Evolutionary conservation across 2,113 vertebrate genomes (phyloP).

Genomic region (Anolis sagrei): DNA sequence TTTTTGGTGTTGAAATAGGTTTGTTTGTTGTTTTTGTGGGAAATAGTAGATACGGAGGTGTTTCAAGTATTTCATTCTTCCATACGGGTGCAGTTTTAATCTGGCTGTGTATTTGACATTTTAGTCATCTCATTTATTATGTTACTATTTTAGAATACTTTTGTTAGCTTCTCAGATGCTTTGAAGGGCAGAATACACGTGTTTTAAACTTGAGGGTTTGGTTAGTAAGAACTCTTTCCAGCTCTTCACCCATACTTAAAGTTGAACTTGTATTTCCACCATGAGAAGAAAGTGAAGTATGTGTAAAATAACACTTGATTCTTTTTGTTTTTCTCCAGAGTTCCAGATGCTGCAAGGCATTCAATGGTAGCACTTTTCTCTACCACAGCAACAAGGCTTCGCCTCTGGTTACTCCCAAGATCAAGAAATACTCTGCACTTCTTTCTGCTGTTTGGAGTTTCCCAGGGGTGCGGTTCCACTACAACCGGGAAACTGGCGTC

Average conservation of each 20-base stretch:
- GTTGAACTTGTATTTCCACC: constrained; percentile 17
- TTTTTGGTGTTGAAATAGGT: background rate
- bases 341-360: constrained; percentile 85
- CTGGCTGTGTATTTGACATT: background rate
- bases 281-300: constrained; percentile 10
- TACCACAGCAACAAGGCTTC: constrained; percentile 81
- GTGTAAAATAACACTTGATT: constrained; percentile 66
- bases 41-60: background rate
- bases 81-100: background rate
- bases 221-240: constrained; percentile 2
- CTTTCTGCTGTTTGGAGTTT: constrained; percentile 68
- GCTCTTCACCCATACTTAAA: background rate
- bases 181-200: background rate
- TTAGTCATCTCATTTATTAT: background rate
- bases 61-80: background rate
- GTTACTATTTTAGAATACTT: background rate
- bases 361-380: constrained; percentile 81
- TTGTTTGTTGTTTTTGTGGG: no score
- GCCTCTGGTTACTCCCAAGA: constrained; percentile 77
- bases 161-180: background rate
- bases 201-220: background rate
- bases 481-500: constrained; percentile 84
- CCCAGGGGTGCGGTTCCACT: constrained; percentile 77
- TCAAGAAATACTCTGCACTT: constrained; percentile 74
- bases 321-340: constrained; percentile 65